These are phyloP conservation scores for Cyclophora punctaria DNA, from an alignment of 2,888 invertebrate genomes.

Conservation along the genomic window DNA sequence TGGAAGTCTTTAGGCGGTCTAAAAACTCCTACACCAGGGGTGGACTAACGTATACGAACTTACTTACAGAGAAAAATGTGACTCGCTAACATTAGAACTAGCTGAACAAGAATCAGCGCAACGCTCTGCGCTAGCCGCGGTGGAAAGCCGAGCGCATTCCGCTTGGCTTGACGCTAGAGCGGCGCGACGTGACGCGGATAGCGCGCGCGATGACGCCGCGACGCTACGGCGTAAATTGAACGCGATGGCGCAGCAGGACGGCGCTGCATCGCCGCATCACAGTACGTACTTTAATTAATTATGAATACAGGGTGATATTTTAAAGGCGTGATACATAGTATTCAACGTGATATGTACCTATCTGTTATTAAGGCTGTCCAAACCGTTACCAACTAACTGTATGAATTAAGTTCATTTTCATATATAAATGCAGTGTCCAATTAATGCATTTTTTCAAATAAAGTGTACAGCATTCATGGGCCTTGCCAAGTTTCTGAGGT, in stretches of 20 bases:
- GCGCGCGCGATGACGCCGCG: conserved; percentile 68
- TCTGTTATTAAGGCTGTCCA: no score
- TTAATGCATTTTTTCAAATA: no score
- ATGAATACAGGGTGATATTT: no score
- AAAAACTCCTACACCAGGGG: no score
- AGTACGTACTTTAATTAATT: conserved; percentile 20
- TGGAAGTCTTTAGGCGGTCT: no score
- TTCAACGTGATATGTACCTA: no score
- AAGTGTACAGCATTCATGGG: no score
- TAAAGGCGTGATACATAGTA: no score
- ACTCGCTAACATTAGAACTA: conserved; percentile 86
- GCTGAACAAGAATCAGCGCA: conserved; percentile 85
- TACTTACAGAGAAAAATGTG: conserved; percentile 74
- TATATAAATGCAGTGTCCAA: no score
- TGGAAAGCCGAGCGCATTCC: conserved; percentile 90
- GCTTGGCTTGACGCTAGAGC: conserved; percentile 90
- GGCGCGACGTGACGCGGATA: conserved; percentile 87
- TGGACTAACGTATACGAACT: not conserved
- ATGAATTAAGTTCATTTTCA: no score
- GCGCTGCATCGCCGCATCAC: conserved; percentile 46
- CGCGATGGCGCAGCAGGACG: conserved; percentile 27
- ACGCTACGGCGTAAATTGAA: conserved; percentile 52
- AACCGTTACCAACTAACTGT: no score
- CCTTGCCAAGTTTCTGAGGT: no score
- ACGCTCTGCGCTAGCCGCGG: conserved; percentile 81